Conservation (phyloP, 1,140 invertebrate species). For the Odontomachus brunneus region DNA sequence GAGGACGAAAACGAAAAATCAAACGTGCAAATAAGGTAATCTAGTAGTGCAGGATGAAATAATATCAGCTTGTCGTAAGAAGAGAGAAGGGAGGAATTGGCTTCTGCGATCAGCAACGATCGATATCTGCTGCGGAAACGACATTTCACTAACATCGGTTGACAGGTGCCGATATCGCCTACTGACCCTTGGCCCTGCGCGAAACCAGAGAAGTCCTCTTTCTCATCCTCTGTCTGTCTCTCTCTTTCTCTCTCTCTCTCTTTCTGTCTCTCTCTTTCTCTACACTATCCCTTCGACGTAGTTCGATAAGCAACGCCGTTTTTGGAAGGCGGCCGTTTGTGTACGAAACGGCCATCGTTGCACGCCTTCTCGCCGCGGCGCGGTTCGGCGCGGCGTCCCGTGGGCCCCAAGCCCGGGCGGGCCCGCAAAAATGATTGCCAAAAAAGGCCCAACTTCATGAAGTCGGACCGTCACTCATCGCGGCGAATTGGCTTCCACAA, state of each 20-base stretch:
- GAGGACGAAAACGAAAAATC: background rate
- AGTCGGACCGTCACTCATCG: conserved; percentile 68
- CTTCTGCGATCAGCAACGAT: background rate
- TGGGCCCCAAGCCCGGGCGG: conserved; percentile 7
- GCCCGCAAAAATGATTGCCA: conserved; percentile 61
- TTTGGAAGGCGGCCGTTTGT: conserved; percentile 47
- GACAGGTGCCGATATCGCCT: background rate
- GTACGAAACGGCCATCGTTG: conserved; percentile 43
- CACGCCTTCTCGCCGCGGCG: conserved; percentile 6
- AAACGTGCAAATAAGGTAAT: background rate
- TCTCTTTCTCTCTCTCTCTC: background rate
- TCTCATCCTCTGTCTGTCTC: background rate
- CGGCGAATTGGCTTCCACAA: conserved; percentile 44
- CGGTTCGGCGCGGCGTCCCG: conserved; percentile 8
- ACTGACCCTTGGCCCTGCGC: background rate
- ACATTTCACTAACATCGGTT: conserved; percentile 29
- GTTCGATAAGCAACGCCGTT: conserved; percentile 40
- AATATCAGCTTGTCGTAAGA: background rate
- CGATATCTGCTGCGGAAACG: background rate
- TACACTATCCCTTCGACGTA: background rate
- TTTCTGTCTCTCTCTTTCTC: background rate
- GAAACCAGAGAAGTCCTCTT: conserved; percentile 16
- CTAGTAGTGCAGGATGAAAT: background rate
- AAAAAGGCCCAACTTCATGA: conserved; percentile 63
- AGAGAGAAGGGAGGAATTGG: background rate